These are phyloP conservation scores for Diachasma alloeum DNA, from an alignment of 1,140 invertebrate genomes.

Conservation along the genomic window DNA sequence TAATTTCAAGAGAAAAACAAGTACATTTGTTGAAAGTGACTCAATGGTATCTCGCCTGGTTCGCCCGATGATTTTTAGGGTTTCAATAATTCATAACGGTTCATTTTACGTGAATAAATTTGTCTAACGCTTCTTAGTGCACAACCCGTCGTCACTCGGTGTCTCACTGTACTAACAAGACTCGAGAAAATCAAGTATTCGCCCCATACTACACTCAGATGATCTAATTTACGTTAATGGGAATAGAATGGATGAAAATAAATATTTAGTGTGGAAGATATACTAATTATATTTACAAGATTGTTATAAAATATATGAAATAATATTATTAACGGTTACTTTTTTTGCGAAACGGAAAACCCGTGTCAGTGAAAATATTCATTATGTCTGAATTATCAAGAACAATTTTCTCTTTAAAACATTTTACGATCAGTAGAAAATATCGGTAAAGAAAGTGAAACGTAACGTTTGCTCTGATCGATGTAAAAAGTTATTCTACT, in stretches of 20 bases:
- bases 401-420: no score
- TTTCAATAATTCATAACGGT: no score
- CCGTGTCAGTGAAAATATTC: background rate
- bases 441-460: no score
- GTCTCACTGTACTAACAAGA: background rate
- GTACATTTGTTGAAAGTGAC: no score
- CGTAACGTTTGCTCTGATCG: no score
- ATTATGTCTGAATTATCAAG: no score
- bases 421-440: no score
- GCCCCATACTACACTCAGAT: background rate
- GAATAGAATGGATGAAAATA: conserved; percentile 47
- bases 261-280: conserved; percentile 54
- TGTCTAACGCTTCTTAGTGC: background rate
- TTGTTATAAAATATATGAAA: conserved; percentile 34
- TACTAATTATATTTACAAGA: conserved; percentile 57
- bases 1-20: no score
- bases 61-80: no score
- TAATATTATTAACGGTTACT: conserved; percentile 20
- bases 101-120: no score
- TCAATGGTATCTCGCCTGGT: no score
- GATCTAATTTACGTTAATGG: background rate
- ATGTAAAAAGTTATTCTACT: background rate
- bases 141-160: background rate
- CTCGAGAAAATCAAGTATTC: background rate
- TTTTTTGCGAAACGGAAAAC: background rate